Percentiles rank a stretch among this genome's conserved stretches.
phyloP scores from a whole-genome alignment of 2,888 invertebrate species.

The Scaptomyza polygonia region DNA sequence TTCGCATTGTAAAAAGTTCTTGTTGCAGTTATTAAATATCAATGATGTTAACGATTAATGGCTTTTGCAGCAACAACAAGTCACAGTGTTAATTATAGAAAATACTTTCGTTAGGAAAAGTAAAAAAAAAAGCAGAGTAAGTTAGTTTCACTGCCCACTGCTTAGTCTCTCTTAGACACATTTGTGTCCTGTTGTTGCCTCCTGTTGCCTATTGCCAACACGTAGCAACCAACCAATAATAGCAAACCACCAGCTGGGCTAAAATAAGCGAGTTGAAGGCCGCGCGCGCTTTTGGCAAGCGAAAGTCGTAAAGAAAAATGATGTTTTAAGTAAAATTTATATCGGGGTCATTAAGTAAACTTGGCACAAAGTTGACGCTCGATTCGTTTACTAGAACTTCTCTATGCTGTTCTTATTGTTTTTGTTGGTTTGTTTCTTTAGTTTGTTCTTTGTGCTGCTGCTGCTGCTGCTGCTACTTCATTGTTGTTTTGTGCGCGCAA shows the following conservation, averaged over 20 bases:
- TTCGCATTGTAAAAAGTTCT: too few species aligned
- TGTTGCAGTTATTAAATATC: neutral
- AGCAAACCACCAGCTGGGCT: neutral
- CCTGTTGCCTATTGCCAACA: slow-evolving; percentile 31
- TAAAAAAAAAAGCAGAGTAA: slow-evolving; percentile 29
- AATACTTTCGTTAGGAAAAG: slow-evolving; percentile 56
- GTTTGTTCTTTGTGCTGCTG: slow-evolving; percentile 10
- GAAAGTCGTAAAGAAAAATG: slow-evolving; percentile 78
- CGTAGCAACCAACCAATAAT: neutral
- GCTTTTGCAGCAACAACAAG: slow-evolving; percentile 23
- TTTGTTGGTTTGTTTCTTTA: slow-evolving; percentile 12
- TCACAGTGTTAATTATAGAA: slow-evolving; percentile 52
- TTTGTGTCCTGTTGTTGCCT: slow-evolving; percentile 38
- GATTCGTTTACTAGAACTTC: slow-evolving; percentile 25
- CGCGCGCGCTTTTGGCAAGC: slow-evolving; percentile 61
- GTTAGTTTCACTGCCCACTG: slow-evolving; percentile 23
- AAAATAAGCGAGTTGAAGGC: slow-evolving; percentile 36
- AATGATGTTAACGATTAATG: slow-evolving; percentile 8
- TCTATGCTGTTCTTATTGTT: slow-evolving; percentile 21
- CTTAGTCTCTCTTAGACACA: slow-evolving; percentile 20
- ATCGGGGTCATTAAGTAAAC: slow-evolving; percentile 78
- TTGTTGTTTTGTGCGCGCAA: slow-evolving; percentile 41
- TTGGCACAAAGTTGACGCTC: slow-evolving; percentile 76
- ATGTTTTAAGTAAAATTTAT: slow-evolving; percentile 79
- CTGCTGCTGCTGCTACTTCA: slow-evolving; percentile 22